Evolutionary conservation across 2,888 invertebrate species (phyloP).

Genomic region (Yponomeuta cagnagella): DNA sequence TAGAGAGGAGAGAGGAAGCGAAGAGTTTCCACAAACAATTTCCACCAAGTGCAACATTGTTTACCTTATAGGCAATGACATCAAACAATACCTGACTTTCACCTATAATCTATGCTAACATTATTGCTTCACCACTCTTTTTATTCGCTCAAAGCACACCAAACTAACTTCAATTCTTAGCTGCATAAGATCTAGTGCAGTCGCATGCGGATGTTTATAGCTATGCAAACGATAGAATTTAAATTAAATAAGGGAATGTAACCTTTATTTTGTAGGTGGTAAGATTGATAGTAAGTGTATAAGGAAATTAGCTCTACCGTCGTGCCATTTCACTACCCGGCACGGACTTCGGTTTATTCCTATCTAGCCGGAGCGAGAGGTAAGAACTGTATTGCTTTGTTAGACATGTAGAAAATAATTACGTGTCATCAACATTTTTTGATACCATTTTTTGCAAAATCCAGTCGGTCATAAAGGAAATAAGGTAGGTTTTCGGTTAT

Average conservation of each 20-base stretch:
- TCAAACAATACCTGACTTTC: constrained; percentile 14
- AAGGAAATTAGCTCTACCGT: not conserved
- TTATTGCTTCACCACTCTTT: not conserved
- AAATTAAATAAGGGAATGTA: not conserved
- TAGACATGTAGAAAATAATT: too few relatives aligned
- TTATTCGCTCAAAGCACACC: not conserved
- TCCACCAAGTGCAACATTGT: constrained; percentile 1
- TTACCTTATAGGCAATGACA: constrained; percentile 11
- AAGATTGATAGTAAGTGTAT: not conserved
- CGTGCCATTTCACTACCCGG: constrained; percentile 12
- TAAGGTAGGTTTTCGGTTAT: too few relatives aligned
- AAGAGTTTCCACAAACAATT: not conserved
- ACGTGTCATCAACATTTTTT: too few relatives aligned
- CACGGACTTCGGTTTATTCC: constrained; percentile 2
- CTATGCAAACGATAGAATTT: not conserved
- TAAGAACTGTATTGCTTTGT: too few relatives aligned
- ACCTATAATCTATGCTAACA: constrained; percentile 6
- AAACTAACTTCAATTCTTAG: not conserved
- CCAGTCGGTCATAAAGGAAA: too few relatives aligned
- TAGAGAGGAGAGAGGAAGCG: too few relatives aligned
- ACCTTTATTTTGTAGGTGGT: not conserved
- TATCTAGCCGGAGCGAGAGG: not conserved
- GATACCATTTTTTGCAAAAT: too few relatives aligned
- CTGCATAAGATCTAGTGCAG: not conserved
- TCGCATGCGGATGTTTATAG: not conserved